Percentiles rank a stretch among this genome's conserved stretches.
Evolutionary conservation across 1,140 invertebrate genomes (phyloP).

Genomic region (Plodia interpunctella): DNA sequence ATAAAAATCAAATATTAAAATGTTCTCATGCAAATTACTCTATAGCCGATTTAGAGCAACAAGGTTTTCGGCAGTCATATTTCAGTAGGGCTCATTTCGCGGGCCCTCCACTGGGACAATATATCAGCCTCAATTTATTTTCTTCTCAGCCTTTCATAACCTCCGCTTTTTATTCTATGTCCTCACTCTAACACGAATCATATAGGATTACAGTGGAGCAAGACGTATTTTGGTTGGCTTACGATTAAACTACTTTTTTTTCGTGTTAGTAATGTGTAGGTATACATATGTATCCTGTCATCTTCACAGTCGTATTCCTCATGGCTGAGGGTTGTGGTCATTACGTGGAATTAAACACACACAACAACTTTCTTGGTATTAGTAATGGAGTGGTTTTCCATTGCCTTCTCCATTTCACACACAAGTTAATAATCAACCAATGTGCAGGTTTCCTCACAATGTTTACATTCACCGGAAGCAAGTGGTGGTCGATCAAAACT

Average conservation of each 20-base stretch:
- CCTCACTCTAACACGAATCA: constrained; percentile 14
- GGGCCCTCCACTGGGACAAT: constrained; percentile 53
- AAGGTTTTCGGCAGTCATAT: constrained; percentile 46
- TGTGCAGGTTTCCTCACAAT: too few relatives aligned
- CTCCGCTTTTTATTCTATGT: constrained; percentile 30
- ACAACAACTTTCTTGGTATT: too few relatives aligned
- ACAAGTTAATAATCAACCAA: too few relatives aligned
- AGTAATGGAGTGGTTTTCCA: too few relatives aligned
- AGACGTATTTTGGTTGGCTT: neutral
- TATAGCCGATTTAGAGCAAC: constrained; percentile 27
- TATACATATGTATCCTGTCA: too few relatives aligned
- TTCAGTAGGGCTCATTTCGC: constrained; percentile 50
- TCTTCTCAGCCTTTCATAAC: constrained; percentile 59
- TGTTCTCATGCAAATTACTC: constrained; percentile 24
- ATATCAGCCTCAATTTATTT: constrained; percentile 68
- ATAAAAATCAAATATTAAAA: neutral
- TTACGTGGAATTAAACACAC: too few relatives aligned
- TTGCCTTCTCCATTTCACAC: too few relatives aligned
- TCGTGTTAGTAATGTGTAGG: too few relatives aligned
- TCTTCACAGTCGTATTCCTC: too few relatives aligned
- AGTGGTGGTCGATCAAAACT: too few relatives aligned
- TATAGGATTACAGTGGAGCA: constrained; percentile 3
- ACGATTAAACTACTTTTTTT: neutral
- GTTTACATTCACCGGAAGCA: too few relatives aligned
- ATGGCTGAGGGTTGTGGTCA: too few relatives aligned